Percentiles rank a stretch among this genome's conserved stretches.
Evolutionary conservation across 2,113 vertebrate species (phyloP).

Genomic region (Thunnus thynnus): DNA sequence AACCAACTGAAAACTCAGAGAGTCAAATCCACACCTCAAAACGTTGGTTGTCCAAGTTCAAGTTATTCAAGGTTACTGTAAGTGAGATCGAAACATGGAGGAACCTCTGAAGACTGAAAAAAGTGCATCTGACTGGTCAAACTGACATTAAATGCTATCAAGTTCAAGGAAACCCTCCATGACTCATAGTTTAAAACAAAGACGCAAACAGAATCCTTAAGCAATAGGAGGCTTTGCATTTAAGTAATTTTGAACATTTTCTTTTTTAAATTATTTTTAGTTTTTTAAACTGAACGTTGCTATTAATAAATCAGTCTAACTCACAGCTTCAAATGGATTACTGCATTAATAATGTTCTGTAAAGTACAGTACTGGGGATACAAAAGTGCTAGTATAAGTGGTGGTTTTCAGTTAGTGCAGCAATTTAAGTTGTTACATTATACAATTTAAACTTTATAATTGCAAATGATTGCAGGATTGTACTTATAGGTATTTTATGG

Average conservation of each 20-base stretch:
- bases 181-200: neutral
- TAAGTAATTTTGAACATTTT: conserved; percentile 11
- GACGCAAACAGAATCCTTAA: neutral
- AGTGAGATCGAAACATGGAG: neutral
- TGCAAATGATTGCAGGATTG: conserved; percentile 18
- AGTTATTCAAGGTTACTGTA: neutral
- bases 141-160: neutral
- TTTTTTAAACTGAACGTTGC: conserved; percentile 34
- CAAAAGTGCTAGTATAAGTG: conserved; percentile 4
- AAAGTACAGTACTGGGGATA: conserved; percentile 25
- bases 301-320: conserved; percentile 40
- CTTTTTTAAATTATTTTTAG: neutral
- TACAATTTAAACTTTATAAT: conserved; percentile 1
- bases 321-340: conserved; percentile 30
- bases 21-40: conserved; percentile 14
- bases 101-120: neutral
- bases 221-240: neutral
- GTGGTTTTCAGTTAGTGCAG: conserved; percentile 8
- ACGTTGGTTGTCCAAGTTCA: neutral
- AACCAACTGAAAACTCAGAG: conserved; percentile 6
- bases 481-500: conserved; percentile 23
- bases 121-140: conserved; percentile 10
- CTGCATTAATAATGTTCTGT: conserved; percentile 30
- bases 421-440: conserved; percentile 12
- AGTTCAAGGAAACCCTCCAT: neutral